phyloP scores from a whole-genome alignment of 2,888 invertebrate genomes.

The Drosophila kokeensis region DNA sequence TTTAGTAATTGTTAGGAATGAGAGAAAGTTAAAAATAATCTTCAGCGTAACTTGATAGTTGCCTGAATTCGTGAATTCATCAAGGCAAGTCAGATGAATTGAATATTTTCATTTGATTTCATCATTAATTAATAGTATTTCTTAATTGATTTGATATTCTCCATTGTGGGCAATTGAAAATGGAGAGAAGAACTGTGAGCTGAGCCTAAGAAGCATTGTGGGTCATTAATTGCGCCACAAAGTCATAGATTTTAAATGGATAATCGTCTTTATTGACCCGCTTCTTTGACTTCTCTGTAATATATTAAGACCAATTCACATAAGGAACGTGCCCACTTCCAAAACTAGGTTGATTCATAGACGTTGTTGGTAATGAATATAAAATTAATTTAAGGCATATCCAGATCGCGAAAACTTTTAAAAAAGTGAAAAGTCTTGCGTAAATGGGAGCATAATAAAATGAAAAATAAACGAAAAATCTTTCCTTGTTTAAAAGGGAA shows the following conservation, averaged over 20 bases:
- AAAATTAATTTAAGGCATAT: neutral
- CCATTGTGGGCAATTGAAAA: slow-evolving; percentile 60
- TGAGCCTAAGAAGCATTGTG: slow-evolving; percentile 40
- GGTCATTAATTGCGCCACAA: slow-evolving; percentile 58
- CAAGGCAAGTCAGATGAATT: slow-evolving; percentile 33
- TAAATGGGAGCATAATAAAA: too few relatives aligned
- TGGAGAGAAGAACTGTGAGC: slow-evolving; percentile 20
- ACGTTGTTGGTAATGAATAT: slow-evolving; percentile 46
- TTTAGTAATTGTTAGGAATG: neutral
- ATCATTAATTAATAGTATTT: slow-evolving; percentile 55
- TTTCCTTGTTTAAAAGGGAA: neutral
- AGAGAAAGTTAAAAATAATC: slow-evolving; percentile 7
- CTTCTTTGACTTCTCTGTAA: slow-evolving; percentile 56
- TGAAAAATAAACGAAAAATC: neutral
- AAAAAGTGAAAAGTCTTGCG: neutral
- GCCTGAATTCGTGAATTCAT: slow-evolving; percentile 30
- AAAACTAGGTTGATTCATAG: neutral
- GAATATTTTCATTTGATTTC: slow-evolving; percentile 65
- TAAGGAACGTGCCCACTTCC: neutral
- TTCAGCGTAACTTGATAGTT: slow-evolving; percentile 41
- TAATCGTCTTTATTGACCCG: slow-evolving; percentile 71
- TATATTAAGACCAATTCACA: slow-evolving; percentile 49
- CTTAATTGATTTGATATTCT: slow-evolving; percentile 67
- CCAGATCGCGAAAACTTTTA: neutral
- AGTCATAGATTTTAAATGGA: slow-evolving; percentile 70